phyloP scores from a whole-genome alignment of 2,888 invertebrate species.

The Dicyrtoma fusca region DNA sequence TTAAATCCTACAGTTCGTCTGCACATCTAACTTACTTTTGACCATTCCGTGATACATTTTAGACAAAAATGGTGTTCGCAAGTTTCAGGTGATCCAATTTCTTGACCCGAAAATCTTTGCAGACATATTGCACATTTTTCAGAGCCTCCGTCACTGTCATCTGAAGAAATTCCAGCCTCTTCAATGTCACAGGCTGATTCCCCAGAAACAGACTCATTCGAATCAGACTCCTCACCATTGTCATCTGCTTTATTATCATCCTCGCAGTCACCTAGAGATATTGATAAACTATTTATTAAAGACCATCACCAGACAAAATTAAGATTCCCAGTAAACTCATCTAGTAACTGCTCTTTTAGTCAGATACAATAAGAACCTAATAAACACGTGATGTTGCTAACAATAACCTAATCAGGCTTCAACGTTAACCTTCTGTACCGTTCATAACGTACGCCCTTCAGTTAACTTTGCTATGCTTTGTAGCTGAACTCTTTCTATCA shows the following conservation, averaged over 20 bases:
- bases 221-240: slow-evolving; percentile 20
- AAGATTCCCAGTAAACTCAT: too few species aligned
- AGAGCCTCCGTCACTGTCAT: slow-evolving; percentile 64
- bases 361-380: too few species aligned
- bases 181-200: slow-evolving; percentile 42
- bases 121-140: slow-evolving; percentile 92
- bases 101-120: slow-evolving; percentile 73
- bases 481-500: too few species aligned
- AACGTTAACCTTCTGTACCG: too few species aligned
- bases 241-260: slow-evolving; percentile 25
- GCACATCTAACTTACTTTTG: slow-evolving; percentile 70
- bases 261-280: slow-evolving; percentile 10
- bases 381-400: too few species aligned
- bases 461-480: too few species aligned
- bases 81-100: slow-evolving; percentile 80
- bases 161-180: slow-evolving; percentile 53
- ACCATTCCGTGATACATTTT: slow-evolving; percentile 89
- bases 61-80: slow-evolving; percentile 91
- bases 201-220: slow-evolving; percentile 9
- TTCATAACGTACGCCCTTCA: too few species aligned
- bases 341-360: too few species aligned
- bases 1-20: not conserved
- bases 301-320: too few species aligned
- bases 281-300: too few species aligned
- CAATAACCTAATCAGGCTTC: too few species aligned